phyloP scores from a whole-genome alignment of 2,888 invertebrate species.

The Anthoptus insignis region DNA sequence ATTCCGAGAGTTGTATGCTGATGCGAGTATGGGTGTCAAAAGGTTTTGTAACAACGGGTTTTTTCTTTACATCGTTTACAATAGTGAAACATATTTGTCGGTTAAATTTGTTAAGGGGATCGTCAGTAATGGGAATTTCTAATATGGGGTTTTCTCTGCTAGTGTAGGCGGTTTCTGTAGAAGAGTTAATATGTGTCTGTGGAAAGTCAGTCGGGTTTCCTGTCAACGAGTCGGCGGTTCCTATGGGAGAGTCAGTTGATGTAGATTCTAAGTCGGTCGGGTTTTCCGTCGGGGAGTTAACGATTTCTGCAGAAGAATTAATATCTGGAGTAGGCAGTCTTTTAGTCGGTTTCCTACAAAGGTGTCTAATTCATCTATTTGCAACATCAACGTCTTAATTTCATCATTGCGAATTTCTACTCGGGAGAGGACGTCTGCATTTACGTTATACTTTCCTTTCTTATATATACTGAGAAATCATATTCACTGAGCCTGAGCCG shows the following conservation, averaged over 20 bases:
- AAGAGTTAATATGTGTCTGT: not conserved
- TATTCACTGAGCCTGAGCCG: no score
- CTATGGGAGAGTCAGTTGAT: constrained; percentile 8
- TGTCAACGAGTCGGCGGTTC: not conserved
- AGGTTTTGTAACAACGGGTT: constrained; percentile 38
- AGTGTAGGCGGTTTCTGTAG: constrained; percentile 22
- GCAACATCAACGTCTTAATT: no score
- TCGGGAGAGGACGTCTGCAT: no score
- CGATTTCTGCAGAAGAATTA: not conserved
- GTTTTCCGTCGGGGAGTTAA: not conserved
- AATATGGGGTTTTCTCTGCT: constrained; percentile 18
- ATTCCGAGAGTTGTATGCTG: constrained; percentile 38
- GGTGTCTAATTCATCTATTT: constrained; percentile 17
- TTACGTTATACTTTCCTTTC: no score
- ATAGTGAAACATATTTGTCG: constrained; percentile 22
- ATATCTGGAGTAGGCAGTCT: not conserved
- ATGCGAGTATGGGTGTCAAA: constrained; percentile 43
- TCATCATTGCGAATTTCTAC: no score
- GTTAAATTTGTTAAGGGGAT: constrained; percentile 16
- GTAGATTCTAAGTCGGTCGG: not conserved
- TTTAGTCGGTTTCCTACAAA: not conserved
- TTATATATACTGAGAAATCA: no score
- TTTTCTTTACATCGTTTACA: constrained; percentile 38
- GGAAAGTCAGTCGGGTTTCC: not conserved
- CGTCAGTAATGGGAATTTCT: constrained; percentile 20